phyloP scores from a whole-genome alignment of 2,113 vertebrate species.

The Salminus brasiliensis region DNA sequence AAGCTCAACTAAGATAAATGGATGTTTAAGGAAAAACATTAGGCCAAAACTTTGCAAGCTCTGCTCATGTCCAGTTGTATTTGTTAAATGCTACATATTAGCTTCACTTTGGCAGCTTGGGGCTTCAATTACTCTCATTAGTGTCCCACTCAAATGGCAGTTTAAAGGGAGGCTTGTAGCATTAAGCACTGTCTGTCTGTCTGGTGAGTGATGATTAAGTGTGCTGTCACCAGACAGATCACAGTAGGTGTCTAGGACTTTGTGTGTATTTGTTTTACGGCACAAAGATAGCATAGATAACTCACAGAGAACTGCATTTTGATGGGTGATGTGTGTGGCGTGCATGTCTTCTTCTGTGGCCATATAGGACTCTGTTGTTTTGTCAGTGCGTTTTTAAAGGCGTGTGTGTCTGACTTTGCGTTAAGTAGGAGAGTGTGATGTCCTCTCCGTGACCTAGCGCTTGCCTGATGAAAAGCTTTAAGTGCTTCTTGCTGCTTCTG shows the following conservation, averaged over 20 bases:
- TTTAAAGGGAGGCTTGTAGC: neutral
- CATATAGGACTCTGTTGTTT: neutral
- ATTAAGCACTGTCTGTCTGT: neutral
- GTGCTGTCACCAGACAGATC: neutral
- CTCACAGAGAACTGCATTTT: neutral
- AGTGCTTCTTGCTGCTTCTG: conserved; percentile 3
- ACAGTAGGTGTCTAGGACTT: neutral
- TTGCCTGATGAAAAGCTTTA: conserved; percentile 36
- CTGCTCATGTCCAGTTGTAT: neutral
- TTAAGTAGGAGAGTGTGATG: conserved; percentile 4
- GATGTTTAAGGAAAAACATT: neutral
- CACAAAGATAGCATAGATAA: neutral
- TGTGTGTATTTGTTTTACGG: neutral
- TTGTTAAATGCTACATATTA: neutral
- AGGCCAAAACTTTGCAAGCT: neutral
- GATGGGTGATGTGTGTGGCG: neutral
- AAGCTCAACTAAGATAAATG: neutral
- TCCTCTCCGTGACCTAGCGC: conserved; percentile 22
- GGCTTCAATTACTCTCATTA: neutral
- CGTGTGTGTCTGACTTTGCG: conserved; percentile 1
- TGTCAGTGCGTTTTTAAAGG: neutral
- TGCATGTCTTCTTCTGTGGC: neutral
- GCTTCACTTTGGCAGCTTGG: neutral
- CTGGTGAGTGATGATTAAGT: conserved; percentile 21
- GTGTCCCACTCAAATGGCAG: neutral